These are phyloP conservation scores for Odontophorus gujanensis DNA, from an alignment of 2,113 vertebrate genomes.

Conservation along the genomic window DNA sequence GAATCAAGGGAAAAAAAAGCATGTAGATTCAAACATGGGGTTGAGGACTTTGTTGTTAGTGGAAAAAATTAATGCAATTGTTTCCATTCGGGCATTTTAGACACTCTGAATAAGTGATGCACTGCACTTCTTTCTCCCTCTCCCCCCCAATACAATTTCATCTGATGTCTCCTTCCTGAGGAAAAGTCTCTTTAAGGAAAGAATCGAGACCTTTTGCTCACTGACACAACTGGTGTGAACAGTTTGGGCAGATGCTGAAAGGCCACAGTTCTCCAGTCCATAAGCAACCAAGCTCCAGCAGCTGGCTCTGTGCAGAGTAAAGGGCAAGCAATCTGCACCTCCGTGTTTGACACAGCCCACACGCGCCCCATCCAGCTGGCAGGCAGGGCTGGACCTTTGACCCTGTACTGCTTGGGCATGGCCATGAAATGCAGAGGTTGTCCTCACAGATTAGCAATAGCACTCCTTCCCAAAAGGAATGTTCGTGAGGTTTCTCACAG, in stretches of 20 bases:
- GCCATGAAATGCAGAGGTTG: fast-evolving
- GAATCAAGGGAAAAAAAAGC: not conserved
- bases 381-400: not conserved
- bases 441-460: not conserved
- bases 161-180: not conserved
- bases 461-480: not conserved
- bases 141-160: not conserved
- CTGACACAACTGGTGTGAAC: not conserved
- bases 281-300: not conserved
- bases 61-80: constrained; percentile 74
- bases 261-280: not conserved
- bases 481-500: not conserved
- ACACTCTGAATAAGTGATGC: constrained; percentile 2
- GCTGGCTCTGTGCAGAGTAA: not conserved
- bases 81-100: constrained; percentile 26
- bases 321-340: not conserved
- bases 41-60: constrained; percentile 71
- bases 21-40: not conserved
- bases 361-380: fast-evolving
- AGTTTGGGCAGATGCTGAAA: not conserved
- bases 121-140: not conserved
- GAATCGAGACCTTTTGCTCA: not conserved
- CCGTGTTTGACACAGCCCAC: not conserved
- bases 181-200: not conserved
- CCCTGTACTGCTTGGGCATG: not conserved